Evolutionary conservation across 2,888 invertebrate genomes (phyloP).

Genomic region (Zaprionus lineosus): DNA sequence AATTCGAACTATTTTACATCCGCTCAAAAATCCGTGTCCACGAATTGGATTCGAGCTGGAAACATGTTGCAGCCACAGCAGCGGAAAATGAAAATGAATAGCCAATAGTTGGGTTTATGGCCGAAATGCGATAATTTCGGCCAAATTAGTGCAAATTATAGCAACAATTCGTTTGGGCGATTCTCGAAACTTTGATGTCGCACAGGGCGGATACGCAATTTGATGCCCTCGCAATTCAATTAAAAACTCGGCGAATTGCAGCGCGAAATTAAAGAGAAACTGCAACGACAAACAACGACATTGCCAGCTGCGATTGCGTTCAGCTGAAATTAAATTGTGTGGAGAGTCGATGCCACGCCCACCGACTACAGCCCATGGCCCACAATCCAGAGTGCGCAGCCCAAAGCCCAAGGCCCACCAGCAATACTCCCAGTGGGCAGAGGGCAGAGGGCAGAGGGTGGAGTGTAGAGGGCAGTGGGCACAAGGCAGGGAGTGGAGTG

Average conservation of each 20-base stretch:
- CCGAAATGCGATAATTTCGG: slow-evolving; percentile 71
- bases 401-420: no score
- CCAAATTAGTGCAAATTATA: slow-evolving; percentile 76
- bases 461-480: no score
- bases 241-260: slow-evolving; percentile 53
- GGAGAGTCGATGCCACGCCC: slow-evolving; percentile 11
- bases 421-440: neutral
- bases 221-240: slow-evolving; percentile 63
- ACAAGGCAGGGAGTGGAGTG: no score
- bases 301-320: no score
- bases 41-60: no score
- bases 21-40: no score
- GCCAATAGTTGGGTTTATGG: slow-evolving; percentile 51
- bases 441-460: no score
- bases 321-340: slow-evolving; percentile 63
- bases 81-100: slow-evolving; percentile 17
- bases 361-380: no score
- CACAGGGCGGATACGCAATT: slow-evolving; percentile 61
- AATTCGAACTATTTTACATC: no score
- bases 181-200: slow-evolving; percentile 21
- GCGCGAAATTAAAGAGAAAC: slow-evolving; percentile 60
- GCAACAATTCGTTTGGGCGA: slow-evolving; percentile 54
- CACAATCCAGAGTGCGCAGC: no score
- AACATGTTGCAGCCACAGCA: slow-evolving; percentile 2
- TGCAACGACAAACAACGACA: no score